These are phyloP conservation scores for Actinernus sp. DNA, from an alignment of 92 coral and sea anemone genomes.

Conservation along the genomic window DNA sequence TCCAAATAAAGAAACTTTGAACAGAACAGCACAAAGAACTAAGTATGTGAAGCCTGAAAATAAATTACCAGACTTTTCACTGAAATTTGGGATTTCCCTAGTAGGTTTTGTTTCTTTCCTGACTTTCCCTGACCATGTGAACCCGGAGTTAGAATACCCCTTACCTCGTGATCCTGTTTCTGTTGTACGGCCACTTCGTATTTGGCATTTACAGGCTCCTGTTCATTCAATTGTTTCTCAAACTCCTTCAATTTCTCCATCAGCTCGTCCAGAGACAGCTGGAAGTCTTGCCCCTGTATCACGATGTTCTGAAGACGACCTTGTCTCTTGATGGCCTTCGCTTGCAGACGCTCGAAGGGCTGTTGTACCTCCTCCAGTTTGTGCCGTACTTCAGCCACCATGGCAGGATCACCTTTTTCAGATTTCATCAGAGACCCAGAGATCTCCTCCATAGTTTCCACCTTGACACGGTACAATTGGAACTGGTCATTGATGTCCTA, in stretches of 20 bases:
- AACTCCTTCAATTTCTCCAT: constrained; percentile 76
- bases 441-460: constrained; percentile 85
- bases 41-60: no score
- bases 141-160: no score
- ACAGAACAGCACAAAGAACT: no score
- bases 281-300: constrained; percentile 76
- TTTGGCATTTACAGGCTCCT: constrained; percentile 77
- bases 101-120: no score
- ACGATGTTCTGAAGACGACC: constrained; percentile 86
- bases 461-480: constrained; percentile 73
- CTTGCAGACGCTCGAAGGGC: constrained; percentile 78
- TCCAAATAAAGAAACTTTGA: no score
- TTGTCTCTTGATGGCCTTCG: constrained; percentile 79
- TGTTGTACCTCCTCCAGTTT: constrained; percentile 68
- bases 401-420: constrained; percentile 85
- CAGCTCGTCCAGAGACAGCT: constrained; percentile 77
- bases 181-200: constrained; percentile 75
- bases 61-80: no score
- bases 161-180: constrained; percentile 97
- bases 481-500: constrained; percentile 87
- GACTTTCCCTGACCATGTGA: no score
- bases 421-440: constrained; percentile 56
- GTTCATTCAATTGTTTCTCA: constrained; percentile 60
- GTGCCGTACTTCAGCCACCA: constrained; percentile 80
- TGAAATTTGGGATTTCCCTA: no score